phyloP scores from a whole-genome alignment of 2,888 invertebrate genomes.

The Drosophila melanosoma region DNA sequence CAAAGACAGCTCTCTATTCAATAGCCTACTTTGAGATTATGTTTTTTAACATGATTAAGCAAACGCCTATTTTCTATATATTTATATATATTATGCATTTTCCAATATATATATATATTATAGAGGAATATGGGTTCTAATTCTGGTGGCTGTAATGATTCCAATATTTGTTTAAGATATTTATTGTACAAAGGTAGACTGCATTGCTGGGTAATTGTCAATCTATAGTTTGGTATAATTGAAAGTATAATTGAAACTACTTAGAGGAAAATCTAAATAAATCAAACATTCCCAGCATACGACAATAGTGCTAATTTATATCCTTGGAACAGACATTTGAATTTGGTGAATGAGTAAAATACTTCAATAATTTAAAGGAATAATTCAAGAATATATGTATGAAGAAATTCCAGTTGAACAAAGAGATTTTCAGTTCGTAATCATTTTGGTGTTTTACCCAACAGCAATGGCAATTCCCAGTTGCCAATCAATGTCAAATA shows the following conservation, averaged over 20 bases:
- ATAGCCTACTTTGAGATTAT: background rate
- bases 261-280: background rate
- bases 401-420: conserved; percentile 3
- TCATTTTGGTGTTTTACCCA: background rate
- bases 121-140: background rate
- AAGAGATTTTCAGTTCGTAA: conserved; percentile 5
- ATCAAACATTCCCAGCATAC: background rate
- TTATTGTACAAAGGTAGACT: too few species aligned
- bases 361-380: background rate
- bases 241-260: background rate
- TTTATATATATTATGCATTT: too few species aligned
- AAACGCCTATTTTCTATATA: too few species aligned
- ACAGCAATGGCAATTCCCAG: conserved; percentile 56
- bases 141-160: background rate
- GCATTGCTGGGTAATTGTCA: too few species aligned
- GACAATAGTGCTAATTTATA: background rate
- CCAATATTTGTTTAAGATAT: background rate
- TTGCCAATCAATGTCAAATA: conserved; percentile 70
- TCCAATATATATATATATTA: too few species aligned
- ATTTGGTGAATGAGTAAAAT: background rate
- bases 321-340: background rate
- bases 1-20: background rate
- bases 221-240: too few species aligned
- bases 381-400: background rate
- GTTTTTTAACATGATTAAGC: background rate